phyloP scores from a whole-genome alignment of 2,888 invertebrate genomes.

The Formica aserva region DNA sequence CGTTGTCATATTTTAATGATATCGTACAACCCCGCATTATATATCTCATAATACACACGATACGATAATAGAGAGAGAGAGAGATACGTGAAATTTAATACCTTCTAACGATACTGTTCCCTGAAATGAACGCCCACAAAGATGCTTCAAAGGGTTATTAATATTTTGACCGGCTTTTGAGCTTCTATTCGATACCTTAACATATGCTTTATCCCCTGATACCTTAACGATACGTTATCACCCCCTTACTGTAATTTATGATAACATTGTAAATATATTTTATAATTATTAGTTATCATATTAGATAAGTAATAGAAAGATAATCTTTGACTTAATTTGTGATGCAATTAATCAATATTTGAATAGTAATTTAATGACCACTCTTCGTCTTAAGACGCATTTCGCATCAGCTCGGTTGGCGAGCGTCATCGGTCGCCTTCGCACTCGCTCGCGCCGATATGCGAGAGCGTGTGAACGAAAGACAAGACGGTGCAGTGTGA shows the following conservation, averaged over 20 bases:
- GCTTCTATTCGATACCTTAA: neutral
- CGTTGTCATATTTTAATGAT: slow-evolving; percentile 20
- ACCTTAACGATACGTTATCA: neutral
- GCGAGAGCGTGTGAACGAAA: slow-evolving; percentile 58
- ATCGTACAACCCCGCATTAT: neutral
- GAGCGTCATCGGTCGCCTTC: slow-evolving; percentile 35
- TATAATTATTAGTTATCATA: neutral
- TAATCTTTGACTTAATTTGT: neutral
- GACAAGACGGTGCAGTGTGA: slow-evolving; percentile 74
- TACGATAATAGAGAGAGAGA: neutral
- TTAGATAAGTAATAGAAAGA: neutral
- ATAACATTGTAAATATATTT: neutral
- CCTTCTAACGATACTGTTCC: neutral
- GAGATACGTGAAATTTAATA: slow-evolving; percentile 1
- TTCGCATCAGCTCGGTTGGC: neutral
- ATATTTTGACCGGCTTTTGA: neutral
- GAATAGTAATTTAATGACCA: slow-evolving; percentile 40
- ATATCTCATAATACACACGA: neutral
- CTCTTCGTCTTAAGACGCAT: slow-evolving; percentile 32
- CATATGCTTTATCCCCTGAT: neutral
- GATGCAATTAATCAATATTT: neutral
- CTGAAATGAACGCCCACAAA: neutral
- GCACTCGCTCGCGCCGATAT: slow-evolving; percentile 22
- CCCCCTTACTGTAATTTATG: neutral
- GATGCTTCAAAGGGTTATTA: neutral